Base-by-base conservation (phyloP, 2,888 invertebrate species). In the Eumerus sabulonum region DNA sequence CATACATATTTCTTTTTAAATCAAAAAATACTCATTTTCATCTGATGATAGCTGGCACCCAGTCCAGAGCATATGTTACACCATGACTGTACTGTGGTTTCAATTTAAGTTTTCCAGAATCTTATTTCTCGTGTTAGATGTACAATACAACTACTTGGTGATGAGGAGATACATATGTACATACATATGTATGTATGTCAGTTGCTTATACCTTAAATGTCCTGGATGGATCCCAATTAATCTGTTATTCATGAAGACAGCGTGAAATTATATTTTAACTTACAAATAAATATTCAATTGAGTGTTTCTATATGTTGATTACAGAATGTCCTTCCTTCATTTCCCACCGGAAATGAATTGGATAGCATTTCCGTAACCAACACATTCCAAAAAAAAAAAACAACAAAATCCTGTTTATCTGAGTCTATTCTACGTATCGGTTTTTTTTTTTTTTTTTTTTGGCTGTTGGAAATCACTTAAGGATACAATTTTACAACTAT, bases 141-240 rank as follows among this genome's bases (percentile, higher is more conserved):
- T 68, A 74, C 54, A 59, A 74, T 62, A 71, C n/a, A 62, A 48
- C 27, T 53, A 45, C 63, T 64, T 62, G 51, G 56, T 62, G 54
- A 54, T 13, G 14, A 59, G 54, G 59, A 59, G 36, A 54, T 57
- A n/a, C n/a, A n/a, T n/a, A n/a, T n/a, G n/a, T n/a, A n/a, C n/a
- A n/a, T n/a, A n/a, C n/a, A n/a, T n/a, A n/a, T n/a, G n/a, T n/a
- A n/a, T n/a, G n/a, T n/a, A 72, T 68, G 64, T 70, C 68, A 77
- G 45, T 40, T 68, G 68, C 64, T 87, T 86, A 87, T 89, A 89
- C 89, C 89, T 89, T 89, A 84, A 89, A 89, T 83, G 89, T 89
- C 88, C 89, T 89, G 85, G 89, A 88, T 83, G 89, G 89, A 86
- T 89, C 88, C 89, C 89, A 89, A 88, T 89, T 89, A 84, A 89